A percentile compares a stretch with the other conserved stretches of the same genome.
Evolutionary conservation across 2,888 invertebrate genomes (phyloP).

Genomic region (Lasioglossum villosulum): DNA sequence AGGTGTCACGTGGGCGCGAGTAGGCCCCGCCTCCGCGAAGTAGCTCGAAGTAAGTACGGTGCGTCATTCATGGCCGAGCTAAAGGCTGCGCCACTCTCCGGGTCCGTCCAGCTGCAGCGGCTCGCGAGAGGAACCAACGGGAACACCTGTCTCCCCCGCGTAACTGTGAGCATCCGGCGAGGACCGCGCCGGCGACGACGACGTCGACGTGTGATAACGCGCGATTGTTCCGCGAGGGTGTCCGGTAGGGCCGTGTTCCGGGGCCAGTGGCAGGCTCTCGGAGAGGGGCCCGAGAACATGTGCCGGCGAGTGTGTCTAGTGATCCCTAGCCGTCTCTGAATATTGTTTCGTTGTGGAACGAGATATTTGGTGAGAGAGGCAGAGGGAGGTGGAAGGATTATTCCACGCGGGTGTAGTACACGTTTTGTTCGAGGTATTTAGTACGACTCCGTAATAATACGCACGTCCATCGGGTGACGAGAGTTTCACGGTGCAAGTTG

Average conservation of each 20-base stretch:
- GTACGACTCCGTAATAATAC: not conserved
- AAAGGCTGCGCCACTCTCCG: conserved; percentile 79
- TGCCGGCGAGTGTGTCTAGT: conserved; percentile 47
- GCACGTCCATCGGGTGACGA: not conserved
- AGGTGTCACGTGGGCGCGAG: conserved; percentile 78
- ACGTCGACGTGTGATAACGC: conserved; percentile 28
- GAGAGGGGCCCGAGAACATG: conserved; percentile 55
- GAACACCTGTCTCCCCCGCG: conserved; percentile 74
- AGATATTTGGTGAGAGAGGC: not conserved
- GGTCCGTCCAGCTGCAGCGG: conserved; percentile 74
- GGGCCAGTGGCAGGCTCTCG: conserved; percentile 60
- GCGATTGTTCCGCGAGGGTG: conserved; percentile 47
- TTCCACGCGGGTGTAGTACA: not conserved
- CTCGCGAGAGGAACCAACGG: conserved; percentile 71
- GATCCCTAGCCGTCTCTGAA: conserved; percentile 9
- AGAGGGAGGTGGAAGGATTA: not conserved
- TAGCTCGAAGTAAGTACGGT: conserved; percentile 74
- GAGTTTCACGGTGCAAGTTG: not conserved
- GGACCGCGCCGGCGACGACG: conserved; percentile 51
- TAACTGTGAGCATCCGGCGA: conserved; percentile 61
- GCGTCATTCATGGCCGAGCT: conserved; percentile 84
- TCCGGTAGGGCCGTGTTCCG: conserved; percentile 56
- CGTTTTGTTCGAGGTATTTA: not conserved
- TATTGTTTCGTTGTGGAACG: not conserved
- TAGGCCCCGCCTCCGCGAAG: conserved; percentile 85